Conservation (phyloP, 2,888 invertebrate genomes). For the Alsophila aescularia region DNA sequence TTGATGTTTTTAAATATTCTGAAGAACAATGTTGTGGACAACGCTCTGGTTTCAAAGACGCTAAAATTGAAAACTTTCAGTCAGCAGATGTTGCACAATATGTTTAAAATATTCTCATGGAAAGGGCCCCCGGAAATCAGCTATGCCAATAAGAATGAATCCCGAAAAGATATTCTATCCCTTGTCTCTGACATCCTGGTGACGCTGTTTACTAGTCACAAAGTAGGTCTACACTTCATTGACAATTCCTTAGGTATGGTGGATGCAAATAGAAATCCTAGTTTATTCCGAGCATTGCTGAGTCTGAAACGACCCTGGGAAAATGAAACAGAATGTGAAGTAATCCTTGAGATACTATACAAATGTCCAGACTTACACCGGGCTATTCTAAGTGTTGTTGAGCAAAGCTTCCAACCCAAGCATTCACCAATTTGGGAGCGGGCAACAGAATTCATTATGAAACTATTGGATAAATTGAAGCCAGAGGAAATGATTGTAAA, state of each 20-base stretch:
- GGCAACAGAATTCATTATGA: conserved; percentile 73
- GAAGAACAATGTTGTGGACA: conserved; percentile 88
- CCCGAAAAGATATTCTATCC: conserved; percentile 76
- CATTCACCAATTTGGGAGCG: conserved; percentile 82
- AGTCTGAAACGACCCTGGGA: conserved; percentile 88
- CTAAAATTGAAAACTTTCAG: conserved; percentile 89
- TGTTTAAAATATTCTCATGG: conserved; percentile 90
- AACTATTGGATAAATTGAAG: conserved; percentile 72
- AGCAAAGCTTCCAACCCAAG: conserved; percentile 86
- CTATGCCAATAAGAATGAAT: conserved; percentile 62
- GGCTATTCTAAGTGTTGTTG: conserved; percentile 84
- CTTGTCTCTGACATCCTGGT: conserved; percentile 88
- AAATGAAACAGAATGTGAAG: conserved; percentile 85
- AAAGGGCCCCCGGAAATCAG: conserved; percentile 85
- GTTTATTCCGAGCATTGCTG: conserved; percentile 86
- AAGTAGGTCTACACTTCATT: conserved; percentile 90
- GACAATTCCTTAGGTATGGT: conserved; percentile 87
- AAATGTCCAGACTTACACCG: conserved; percentile 90
- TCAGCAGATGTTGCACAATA: conserved; percentile 86
- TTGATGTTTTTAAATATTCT: conserved; percentile 87
- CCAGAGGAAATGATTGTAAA: conserved; percentile 78
- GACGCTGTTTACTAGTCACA: conserved; percentile 90
- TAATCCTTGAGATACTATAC: conserved; percentile 86
- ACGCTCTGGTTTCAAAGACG: conserved; percentile 87
- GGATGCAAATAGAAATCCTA: conserved; percentile 84